phyloP scores from a whole-genome alignment of 2,888 invertebrate species.

The Amphimallon solstitiale region DNA sequence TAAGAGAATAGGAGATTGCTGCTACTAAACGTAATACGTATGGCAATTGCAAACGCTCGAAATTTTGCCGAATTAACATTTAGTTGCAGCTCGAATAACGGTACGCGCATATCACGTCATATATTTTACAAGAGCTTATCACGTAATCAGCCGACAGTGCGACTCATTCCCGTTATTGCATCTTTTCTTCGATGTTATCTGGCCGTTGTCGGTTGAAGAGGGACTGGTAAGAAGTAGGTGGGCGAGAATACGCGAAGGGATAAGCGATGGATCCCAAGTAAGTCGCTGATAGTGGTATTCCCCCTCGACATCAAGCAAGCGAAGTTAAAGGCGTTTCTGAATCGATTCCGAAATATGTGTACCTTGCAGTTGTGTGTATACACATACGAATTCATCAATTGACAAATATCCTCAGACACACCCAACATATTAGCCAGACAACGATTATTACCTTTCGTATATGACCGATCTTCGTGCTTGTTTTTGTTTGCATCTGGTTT shows the following conservation, averaged over 20 bases:
- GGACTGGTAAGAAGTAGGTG: constrained; percentile 14
- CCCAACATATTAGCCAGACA: constrained; percentile 15
- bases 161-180: constrained; percentile 31
- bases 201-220: constrained; percentile 17
- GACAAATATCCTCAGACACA: constrained; percentile 18
- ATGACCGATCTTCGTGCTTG: background rate
- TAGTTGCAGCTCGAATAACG: constrained; percentile 5
- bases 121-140: constrained; percentile 31
- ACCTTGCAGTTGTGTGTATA: background rate
- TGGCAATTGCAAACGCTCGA: constrained; percentile 24
- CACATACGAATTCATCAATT: constrained; percentile 15
- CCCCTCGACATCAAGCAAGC: background rate
- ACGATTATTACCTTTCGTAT: background rate
- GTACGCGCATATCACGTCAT: constrained; percentile 23
- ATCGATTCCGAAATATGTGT: constrained; percentile 1
- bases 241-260: constrained; percentile 5
- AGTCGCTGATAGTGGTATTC: constrained; percentile 22
- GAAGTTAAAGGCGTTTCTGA: constrained; percentile 12
- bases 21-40: constrained; percentile 12
- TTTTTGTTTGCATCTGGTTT: background rate
- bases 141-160: constrained; percentile 31
- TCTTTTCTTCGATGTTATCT: constrained; percentile 26
- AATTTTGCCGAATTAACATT: constrained; percentile 27
- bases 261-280: constrained; percentile 9
- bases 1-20: constrained; percentile 12